Evolutionary conservation across 2,797 vertebrate genomes (phyloP).

Genomic region (Anguilla pacifica): DNA sequence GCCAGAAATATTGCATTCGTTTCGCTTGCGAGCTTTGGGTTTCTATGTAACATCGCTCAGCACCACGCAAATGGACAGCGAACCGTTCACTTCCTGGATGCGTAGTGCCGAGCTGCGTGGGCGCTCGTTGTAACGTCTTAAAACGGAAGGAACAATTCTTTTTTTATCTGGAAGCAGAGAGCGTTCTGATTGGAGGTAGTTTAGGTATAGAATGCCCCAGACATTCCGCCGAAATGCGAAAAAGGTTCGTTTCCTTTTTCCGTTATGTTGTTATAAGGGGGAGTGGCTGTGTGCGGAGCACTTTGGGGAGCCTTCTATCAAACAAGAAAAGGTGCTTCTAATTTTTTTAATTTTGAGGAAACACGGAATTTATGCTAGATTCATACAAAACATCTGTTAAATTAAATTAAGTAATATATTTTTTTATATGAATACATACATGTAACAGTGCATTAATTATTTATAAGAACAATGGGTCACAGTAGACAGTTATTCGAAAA

Average conservation of each 20-base stretch:
- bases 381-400: not conserved
- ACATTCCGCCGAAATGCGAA: not conserved
- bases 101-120: not conserved
- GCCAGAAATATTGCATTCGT: not conserved
- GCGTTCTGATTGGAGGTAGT: not conserved
- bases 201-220: not conserved
- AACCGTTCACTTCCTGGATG: not conserved
- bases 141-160: not conserved
- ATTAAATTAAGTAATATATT: not conserved
- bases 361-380: not conserved
- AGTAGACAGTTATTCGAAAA: not conserved
- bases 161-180: not conserved
- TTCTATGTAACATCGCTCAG: not conserved
- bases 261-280: not conserved
- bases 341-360: not conserved
- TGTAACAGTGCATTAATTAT: not conserved
- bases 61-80: conserved; percentile 17
- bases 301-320: not conserved
- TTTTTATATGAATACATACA: not conserved
- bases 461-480: not conserved
- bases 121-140: not conserved
- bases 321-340: not conserved
- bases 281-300: not conserved
- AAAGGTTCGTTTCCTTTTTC: not conserved
- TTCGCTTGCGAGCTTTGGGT: not conserved